A percentile compares a stretch with the other conserved stretches of the same genome.
phyloP scores from a whole-genome alignment of 2,797 vertebrate species.

The Parambassis ranga region DNA sequence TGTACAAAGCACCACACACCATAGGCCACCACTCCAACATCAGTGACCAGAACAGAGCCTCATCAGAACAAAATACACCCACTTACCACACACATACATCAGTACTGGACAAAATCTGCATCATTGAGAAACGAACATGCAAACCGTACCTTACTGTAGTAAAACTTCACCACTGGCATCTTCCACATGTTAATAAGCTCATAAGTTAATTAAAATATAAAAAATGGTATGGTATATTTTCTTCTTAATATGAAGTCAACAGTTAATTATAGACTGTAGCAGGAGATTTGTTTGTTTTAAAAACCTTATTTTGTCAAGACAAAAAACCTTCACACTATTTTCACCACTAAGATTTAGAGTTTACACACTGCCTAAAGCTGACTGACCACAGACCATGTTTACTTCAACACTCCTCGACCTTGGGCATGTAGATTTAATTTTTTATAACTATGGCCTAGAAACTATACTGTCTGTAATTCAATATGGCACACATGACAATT shows the following conservation, averaged over 20 bases:
- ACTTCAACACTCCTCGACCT: background rate
- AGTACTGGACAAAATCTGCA: background rate
- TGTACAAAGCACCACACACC: conserved; percentile 44
- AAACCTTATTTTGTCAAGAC: too few relatives aligned
- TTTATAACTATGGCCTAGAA: background rate
- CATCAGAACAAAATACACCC: background rate
- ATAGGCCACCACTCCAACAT: conserved; percentile 47
- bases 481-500: background rate
- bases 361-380: background rate
- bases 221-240: too few relatives aligned
- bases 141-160: too few relatives aligned
- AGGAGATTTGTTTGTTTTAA: too few relatives aligned
- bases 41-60: conserved; percentile 31
- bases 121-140: too few relatives aligned
- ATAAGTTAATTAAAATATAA: too few relatives aligned
- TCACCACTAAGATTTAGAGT: background rate
- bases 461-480: background rate
- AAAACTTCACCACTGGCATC: too few relatives aligned
- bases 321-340: too few relatives aligned
- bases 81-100: background rate
- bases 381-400: background rate
- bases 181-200: too few relatives aligned
- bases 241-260: too few relatives aligned
- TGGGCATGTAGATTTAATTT: background rate
- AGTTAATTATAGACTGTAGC: too few relatives aligned